Evolutionary conservation across 2,888 invertebrate genomes (phyloP), one percentile per base, ranked within the genome.

Genomic region (Eupsilia transversa): DNA sequence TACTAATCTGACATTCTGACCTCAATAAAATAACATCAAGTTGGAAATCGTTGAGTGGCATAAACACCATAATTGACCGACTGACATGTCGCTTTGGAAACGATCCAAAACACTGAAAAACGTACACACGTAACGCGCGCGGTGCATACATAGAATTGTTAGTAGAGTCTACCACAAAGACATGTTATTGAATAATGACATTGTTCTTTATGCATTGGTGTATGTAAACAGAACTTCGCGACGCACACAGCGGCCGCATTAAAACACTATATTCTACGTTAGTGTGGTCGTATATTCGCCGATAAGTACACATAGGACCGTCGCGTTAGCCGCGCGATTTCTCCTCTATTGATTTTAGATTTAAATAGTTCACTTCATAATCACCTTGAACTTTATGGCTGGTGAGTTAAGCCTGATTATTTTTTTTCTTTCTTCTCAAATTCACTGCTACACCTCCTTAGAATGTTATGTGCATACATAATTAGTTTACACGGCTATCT

Each of bases 361-460:
- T 93, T 89, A 90, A 91, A 92, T 92, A 90, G 89, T 89, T 87
- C 88, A 87, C 86, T 82, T 83, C 83, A 87, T 86, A 89, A 82
- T 87, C 87, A 93, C 94, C 94, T 96, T 95, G 94, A 94, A 94
- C 93, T 94, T 91, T 91, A 96, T 96, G 96, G 94, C 96, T 90
- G 96, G 96, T 96, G 90, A 96, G 96, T 94, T 86, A 79, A 30
- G 76, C 77, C 68, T 30, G 43, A 67, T 76, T 77, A 27, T 49
- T 60, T 57, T 73, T 77, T 82, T 79, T 72, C 38, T 68, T 64
- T 79, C 30, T 74, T 87, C 82, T 86, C 72, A 35, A 70, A 84
- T 85, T 84, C 72, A 82, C 82, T 76, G 86, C 80, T 77, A 80
- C 33, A 63, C 49, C 64, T 63, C 63, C 35, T 56, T 63, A 68